These are phyloP conservation scores for Nanorana parkeri DNA, from an alignment of 2,113 vertebrate genomes.

Conservation along the genomic window DNA sequence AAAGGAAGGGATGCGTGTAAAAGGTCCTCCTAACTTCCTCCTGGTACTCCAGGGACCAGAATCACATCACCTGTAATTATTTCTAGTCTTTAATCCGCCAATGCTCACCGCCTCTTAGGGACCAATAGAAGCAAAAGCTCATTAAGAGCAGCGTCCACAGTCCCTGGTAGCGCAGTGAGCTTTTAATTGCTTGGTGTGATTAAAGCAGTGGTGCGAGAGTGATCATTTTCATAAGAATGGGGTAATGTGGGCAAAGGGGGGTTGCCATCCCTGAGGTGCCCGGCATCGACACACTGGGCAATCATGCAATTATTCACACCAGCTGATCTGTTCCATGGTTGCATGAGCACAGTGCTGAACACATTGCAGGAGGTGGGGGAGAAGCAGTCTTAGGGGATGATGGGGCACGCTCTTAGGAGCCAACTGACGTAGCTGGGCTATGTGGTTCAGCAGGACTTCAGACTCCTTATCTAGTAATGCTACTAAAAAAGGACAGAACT, in stretches of 20 bases:
- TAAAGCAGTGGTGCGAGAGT: constrained; percentile 85
- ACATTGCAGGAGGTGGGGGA: constrained; percentile 51
- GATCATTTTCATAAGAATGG: constrained; percentile 87
- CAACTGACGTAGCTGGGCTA: constrained; percentile 15
- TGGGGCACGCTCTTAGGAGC: not conserved
- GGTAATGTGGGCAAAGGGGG: constrained; percentile 70
- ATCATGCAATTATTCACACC: constrained; percentile 87
- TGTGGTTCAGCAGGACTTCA: not conserved
- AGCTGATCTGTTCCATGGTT: constrained; percentile 83
- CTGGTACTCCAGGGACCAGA: constrained; percentile 75
- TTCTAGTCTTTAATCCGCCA: constrained; percentile 83
- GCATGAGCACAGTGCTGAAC: constrained; percentile 82
- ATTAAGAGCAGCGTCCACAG: constrained; percentile 94
- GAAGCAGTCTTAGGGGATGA: constrained; percentile 12
- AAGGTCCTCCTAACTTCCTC: constrained; percentile 62
- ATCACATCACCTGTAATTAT: constrained; percentile 89
- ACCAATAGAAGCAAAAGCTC: constrained; percentile 87
- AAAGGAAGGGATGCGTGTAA: not conserved
- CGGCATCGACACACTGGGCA: constrained; percentile 78
- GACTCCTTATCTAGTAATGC: not conserved
- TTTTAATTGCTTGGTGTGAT: constrained; percentile 95
- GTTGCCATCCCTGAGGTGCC: constrained; percentile 76
- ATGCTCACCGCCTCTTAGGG: constrained; percentile 76
- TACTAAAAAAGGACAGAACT: no score
- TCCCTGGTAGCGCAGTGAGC: constrained; percentile 85